Conservation (phyloP, 2,797 vertebrate genomes). For the Xenentodon cancila region DNA sequence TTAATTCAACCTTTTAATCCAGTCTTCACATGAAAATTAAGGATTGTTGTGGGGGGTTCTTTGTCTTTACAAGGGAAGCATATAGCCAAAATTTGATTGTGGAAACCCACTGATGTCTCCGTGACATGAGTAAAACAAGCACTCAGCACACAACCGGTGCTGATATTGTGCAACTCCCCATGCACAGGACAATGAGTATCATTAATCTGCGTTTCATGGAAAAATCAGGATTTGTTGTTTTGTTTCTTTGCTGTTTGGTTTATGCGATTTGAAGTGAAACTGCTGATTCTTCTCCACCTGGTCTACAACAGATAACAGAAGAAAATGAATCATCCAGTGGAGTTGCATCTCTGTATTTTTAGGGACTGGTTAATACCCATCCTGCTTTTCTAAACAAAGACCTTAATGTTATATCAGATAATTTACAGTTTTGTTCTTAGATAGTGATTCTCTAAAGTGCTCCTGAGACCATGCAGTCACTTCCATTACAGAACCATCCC, state of each 20-base stretch:
- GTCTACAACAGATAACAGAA: neutral
- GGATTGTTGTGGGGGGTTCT: slow-evolving; percentile 6
- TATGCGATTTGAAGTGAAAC: slow-evolving; percentile 10
- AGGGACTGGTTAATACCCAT: no score
- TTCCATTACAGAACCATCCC: no score
- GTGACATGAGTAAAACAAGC: neutral
- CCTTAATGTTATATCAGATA: no score
- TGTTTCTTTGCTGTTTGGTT: slow-evolving; percentile 27
- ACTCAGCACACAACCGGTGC: slow-evolving; percentile 2
- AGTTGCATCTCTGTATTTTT: neutral
- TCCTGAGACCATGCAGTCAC: no score
- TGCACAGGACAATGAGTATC: neutral
- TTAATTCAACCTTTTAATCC: slow-evolving; percentile 11
- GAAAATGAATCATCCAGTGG: neutral
- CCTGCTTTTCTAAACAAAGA: no score
- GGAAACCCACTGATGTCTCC: slow-evolving; percentile 1
- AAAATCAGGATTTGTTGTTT: slow-evolving; percentile 6
- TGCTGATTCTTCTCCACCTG: neutral
- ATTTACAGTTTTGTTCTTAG: no score
- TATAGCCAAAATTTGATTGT: neutral
- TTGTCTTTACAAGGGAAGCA: neutral
- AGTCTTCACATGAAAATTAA: slow-evolving; percentile 9
- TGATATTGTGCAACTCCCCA: slow-evolving; percentile 29
- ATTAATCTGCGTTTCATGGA: neutral
- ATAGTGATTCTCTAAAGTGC: no score